Base-by-base conservation (phyloP, 2,113 vertebrate species). In the Hemiprocne comata region DNA sequence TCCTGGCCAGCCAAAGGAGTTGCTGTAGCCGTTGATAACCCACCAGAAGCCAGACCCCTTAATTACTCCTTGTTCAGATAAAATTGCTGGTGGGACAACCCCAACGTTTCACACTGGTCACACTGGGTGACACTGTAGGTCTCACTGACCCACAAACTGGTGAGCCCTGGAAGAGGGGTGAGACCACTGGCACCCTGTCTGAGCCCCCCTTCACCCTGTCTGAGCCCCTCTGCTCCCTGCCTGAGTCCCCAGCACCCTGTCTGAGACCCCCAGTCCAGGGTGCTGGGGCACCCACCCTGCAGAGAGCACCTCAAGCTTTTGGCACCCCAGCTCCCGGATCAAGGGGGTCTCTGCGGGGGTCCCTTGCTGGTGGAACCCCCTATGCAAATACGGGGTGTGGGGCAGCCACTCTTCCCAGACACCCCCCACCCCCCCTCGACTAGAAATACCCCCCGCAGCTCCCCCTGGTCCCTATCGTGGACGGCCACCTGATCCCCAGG, bases 11-110 rank as follows among this genome's bases (percentile, higher is more conserved):
- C 34, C 61, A 55, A 16, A 20, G 14, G 18, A 5, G 17, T 20
- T 26, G 26, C 73, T 29, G 58, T 38, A 31, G 18, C 69, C 54
- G 7, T 7, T 1, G 3, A 10, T 31, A 66, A 21, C 17, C 44
- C 65, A 31, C 20, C 19, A 7, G 18, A 7, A 9, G 15, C 17
- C 0, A 0, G 20, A 17, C 13, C 8, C n/a, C 13, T 55, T 13
- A 6, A 34, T 15, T 23, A 61, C 3, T 8, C 85, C 46, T 31
- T 14, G 11, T 25, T 40, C 40, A 19, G 73, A 13, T 17, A 26
- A 61, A 71, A 31, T 1, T 67, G 25, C 34, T 26, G 7, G 25
- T 42, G 64, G 62, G 77, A 53, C 2, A 2, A 33, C 4, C n/a
- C 64, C 58, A 53, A 38, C 17, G 15, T 48, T 25, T 62, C 31